phyloP scores from a whole-genome alignment of 1,140 invertebrate genomes.

The Wasmannia auropunctata region DNA sequence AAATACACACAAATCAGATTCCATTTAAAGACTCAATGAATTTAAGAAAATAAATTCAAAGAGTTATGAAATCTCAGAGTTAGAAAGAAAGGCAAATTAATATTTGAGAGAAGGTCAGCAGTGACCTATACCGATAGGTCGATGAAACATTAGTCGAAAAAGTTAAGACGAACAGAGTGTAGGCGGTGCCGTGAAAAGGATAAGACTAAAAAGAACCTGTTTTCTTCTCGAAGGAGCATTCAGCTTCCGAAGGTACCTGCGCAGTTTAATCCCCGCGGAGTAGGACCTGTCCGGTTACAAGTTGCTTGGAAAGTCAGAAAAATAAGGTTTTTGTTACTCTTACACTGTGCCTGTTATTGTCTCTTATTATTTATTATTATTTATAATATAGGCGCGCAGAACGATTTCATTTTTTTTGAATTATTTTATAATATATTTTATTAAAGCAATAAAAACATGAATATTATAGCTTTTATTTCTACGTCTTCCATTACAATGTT shows the following conservation, averaged over 20 bases:
- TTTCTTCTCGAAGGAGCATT: slow-evolving; percentile 75
- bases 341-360: slow-evolving; percentile 47
- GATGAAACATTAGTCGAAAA: slow-evolving; percentile 30
- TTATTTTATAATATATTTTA: neutral
- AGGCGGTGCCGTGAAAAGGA: slow-evolving; percentile 69
- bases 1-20: neutral
- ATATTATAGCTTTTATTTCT: neutral
- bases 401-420: neutral
- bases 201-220: slow-evolving; percentile 79
- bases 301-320: slow-evolving; percentile 6
- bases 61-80: neutral
- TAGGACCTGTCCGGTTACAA: slow-evolving; percentile 75
- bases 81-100: slow-evolving; percentile 18
- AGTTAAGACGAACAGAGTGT: slow-evolving; percentile 72
- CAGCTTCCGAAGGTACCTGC: slow-evolving; percentile 77
- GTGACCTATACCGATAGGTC: neutral
- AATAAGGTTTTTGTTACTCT: neutral
- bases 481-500: neutral
- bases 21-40: neutral
- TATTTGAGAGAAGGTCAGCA: neutral
- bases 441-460: neutral
- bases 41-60: slow-evolving; percentile 5
- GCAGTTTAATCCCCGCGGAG: slow-evolving; percentile 80
- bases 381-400: neutral
- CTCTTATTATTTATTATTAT: neutral